Conservation (phyloP, 2,113 vertebrate genomes). For the Podilymbus podiceps region DNA sequence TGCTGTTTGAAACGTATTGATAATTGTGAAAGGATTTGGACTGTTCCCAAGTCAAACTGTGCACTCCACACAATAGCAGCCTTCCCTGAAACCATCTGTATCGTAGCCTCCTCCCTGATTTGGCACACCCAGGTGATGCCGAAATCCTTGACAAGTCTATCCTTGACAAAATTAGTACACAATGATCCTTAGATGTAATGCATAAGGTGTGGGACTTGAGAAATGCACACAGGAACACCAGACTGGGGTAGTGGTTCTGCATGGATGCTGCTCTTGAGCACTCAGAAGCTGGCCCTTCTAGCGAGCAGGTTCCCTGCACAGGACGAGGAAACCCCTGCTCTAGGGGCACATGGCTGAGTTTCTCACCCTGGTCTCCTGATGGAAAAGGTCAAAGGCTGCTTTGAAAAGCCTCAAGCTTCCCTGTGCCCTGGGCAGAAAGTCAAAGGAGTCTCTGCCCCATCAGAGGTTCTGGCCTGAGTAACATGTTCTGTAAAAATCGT, state of each 20-base stretch:
- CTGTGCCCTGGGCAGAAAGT: background rate
- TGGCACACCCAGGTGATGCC: background rate
- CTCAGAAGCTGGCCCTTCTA: background rate
- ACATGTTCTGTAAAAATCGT: background rate
- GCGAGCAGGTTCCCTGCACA: background rate
- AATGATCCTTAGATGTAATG: background rate
- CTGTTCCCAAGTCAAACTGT: constrained; percentile 5
- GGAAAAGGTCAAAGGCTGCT: background rate
- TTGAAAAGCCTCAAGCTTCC: background rate
- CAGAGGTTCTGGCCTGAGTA: background rate
- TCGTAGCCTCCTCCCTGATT: background rate
- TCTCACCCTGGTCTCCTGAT: background rate
- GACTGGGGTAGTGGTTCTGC: background rate
- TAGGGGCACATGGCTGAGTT: background rate
- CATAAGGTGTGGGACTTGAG: background rate
- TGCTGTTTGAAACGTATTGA: constrained; percentile 2
- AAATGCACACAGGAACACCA: background rate
- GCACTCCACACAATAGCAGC: background rate
- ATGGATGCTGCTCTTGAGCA: background rate
- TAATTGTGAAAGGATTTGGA: constrained; percentile 1
- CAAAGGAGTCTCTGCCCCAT: background rate
- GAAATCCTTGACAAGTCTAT: background rate
- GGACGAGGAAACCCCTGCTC: background rate
- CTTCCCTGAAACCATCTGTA: background rate
- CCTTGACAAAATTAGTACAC: background rate